Evolutionary conservation across 2,888 invertebrate genomes (phyloP).

Genomic region (Autographa pulchrina): DNA sequence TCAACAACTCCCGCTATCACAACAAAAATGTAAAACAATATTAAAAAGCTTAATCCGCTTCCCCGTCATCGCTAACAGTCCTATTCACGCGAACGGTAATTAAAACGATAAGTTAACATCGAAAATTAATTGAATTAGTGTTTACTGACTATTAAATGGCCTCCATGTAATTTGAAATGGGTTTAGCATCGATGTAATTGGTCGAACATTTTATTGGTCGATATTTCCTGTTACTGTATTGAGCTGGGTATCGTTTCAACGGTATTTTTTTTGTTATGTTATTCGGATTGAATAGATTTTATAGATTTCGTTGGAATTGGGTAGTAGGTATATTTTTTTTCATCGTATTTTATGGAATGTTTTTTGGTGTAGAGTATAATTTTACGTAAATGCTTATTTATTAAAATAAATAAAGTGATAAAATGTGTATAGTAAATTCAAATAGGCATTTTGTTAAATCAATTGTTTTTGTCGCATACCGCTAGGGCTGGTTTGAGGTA

Average conservation of each 20-base stretch:
- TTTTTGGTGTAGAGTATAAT: too few relatives aligned
- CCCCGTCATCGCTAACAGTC: constrained; percentile 18
- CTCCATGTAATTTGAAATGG: constrained; percentile 45
- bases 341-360: too few relatives aligned
- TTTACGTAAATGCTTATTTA: too few relatives aligned
- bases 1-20: background rate
- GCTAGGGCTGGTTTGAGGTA: too few relatives aligned
- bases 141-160: constrained; percentile 53
- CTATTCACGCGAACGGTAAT: constrained; percentile 48
- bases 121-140: constrained; percentile 60
- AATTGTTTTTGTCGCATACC: too few relatives aligned
- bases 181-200: constrained; percentile 46
- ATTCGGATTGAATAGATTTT: constrained; percentile 9
- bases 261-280: constrained; percentile 6
- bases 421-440: too few relatives aligned
- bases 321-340: background rate
- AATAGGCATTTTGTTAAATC: too few relatives aligned
- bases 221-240: constrained; percentile 35
- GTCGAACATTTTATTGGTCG: constrained; percentile 29
- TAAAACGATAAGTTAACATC: constrained; percentile 59
- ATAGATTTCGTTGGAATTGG: background rate
- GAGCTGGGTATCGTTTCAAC: constrained; percentile 21
- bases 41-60: constrained; percentile 25
- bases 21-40: background rate
- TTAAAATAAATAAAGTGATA: too few relatives aligned